Evolutionary conservation across 1,140 invertebrate genomes (phyloP).

Genomic region (Lucilia sericata): DNA sequence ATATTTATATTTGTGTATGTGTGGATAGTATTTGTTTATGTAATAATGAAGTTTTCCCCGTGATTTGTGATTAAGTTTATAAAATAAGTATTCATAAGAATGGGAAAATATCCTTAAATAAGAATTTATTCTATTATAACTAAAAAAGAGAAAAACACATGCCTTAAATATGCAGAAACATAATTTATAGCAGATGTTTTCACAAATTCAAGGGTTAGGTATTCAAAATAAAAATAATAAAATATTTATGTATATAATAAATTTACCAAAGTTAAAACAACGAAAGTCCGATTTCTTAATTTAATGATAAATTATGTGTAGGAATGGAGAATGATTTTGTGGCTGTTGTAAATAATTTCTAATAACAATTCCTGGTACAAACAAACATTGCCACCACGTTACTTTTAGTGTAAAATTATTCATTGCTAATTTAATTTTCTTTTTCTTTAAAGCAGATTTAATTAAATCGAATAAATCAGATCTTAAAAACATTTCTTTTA

Average conservation of each 20-base stretch:
- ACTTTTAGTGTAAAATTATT: background rate
- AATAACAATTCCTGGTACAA: background rate
- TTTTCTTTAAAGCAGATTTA: background rate
- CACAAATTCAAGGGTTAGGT: background rate
- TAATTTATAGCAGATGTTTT: background rate
- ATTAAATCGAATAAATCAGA: background rate
- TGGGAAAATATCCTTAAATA: background rate
- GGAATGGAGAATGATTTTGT: constrained; percentile 12
- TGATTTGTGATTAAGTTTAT: background rate
- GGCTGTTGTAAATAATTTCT: background rate
- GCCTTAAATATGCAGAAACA: background rate
- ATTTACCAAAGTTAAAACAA: background rate
- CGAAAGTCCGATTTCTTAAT: constrained; percentile 27
- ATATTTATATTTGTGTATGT: background rate
- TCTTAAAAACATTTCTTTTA: background rate
- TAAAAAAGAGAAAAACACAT: constrained; percentile 9
- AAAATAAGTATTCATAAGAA: background rate
- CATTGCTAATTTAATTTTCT: background rate
- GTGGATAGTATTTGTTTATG: background rate
- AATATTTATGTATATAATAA: background rate
- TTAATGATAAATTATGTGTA: constrained; percentile 5
- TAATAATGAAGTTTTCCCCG: background rate
- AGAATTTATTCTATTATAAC: constrained; percentile 18
- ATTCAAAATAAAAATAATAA: background rate
- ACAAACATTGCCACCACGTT: background rate